Base-by-base conservation (phyloP, 30 jellyfish, hydroid and myxozoan genomes). In the Cassiopea xamachana region DNA sequence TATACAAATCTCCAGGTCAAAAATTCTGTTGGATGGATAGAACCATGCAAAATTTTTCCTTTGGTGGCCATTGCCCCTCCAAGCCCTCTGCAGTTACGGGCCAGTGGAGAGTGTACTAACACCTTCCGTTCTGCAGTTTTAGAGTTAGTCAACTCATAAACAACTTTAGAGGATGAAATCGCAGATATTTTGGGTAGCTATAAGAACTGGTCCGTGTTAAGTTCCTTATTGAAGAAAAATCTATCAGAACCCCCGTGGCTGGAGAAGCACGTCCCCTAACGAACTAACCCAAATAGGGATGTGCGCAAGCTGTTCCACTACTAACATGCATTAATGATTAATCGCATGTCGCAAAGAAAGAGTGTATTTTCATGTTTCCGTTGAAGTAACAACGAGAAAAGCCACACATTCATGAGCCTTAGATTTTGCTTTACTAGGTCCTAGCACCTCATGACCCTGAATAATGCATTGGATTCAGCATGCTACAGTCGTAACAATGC, bases 321-420 rank as follows among this genome's bases (percentile, higher is more conserved):
- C 80, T 51, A 39, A 62, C 60, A 48, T 17, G n/a, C 73, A 78
- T 78, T 17, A 80, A 80, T 80, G 89, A 80, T 80, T 80, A 80
- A 80, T 80, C 89, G 27, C 64, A 55, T 80, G 44, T 80, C 67
- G 73, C 18, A 17, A 47, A 59, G 18, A 60, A 50, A 67, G 79
- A 61, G 76, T 59, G 79, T 62, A 60, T 62, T 80, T 69, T 80
- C 48, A 46, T 48, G 45, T 80, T 80, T 80, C 89, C 79, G 89
- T 60, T 47, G 79, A 5, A 80, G 89, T 8, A 15, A 80, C 80
- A 80, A 80, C 89, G 73, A 61, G 64, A 80, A 69, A 55, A 80
- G 39, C 89, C 89, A 14, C 89, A 80, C 43, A 14, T 80, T 80
- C 89, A 80, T 80, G 45, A 49, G 27, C 79, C 61, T 49, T 79